Evolutionary conservation across 2,797 vertebrate species (phyloP), one percentile per base, ranked within the genome.

Genomic region (Notolepis coatsorum): DNA sequence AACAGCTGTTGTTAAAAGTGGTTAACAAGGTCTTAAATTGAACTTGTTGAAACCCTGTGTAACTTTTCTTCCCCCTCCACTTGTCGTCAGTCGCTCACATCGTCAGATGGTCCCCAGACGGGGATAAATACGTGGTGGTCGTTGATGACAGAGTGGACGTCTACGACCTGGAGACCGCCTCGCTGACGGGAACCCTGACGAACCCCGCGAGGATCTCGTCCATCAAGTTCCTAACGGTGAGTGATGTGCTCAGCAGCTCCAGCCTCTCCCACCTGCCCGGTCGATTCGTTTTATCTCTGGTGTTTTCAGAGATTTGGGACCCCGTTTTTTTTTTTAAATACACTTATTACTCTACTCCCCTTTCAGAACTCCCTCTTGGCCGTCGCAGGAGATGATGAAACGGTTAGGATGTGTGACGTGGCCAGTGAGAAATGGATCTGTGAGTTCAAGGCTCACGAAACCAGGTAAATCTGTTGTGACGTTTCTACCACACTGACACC

Each of bases 401-500:
- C 81, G 0, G 86, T 99, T 68, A 89, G 93, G 41, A 64, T 98
- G 13, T 97, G 93, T 85, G 92, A 95, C 55, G 84, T 92, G 21
- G 81, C 77, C 23, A 92, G 93, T 33, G 81, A 90, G 47, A 80
- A 81, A 45, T 95, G 92, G 55, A 60, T 97, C 18, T 95, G 92
- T 83, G 95, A 97, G 84, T 98, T 97, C 84, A 95, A 95, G 86
- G 97, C 96, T 73, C 98, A 99, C 63, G 95, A 97, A 77, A 97
- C 93, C 78, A 98, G 98, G 97, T 98, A 83, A 68, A 4, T 31
- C 28, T n/a, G 39, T 4, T 42, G n/a, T 23, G 3, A 10, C n/a
- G 4, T 18, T 21, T 20, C 3, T 15, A 18, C 15, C 39, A 17
- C 30, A 23, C n/a, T 24, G 8, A 37, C n/a, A 56, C 15, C 15